phyloP scores from a whole-genome alignment of 2,888 invertebrate species.

The Lydus trimaculatus region DNA sequence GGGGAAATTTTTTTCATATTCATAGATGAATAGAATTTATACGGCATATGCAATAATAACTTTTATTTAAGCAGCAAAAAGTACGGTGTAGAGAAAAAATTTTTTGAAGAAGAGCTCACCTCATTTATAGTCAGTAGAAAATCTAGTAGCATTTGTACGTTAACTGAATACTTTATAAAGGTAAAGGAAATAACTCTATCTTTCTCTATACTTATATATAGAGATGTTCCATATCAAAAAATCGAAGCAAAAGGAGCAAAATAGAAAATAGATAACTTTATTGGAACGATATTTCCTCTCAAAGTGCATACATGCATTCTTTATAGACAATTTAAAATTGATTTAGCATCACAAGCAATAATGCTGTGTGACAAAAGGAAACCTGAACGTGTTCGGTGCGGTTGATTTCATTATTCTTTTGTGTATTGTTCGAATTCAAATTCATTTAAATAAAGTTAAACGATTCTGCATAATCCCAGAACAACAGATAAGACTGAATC shows the following conservation, averaged over 20 bases:
- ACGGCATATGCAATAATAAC: neutral
- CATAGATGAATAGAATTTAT: neutral
- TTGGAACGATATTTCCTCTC: neutral
- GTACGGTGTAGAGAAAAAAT: neutral
- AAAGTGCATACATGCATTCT: neutral
- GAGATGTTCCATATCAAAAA: neutral
- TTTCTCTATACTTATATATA: neutral
- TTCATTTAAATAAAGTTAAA: too few species aligned
- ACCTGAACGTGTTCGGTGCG: too few species aligned
- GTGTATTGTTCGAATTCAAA: too few species aligned
- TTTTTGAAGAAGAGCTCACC: neutral
- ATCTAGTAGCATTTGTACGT: constrained; percentile 20
- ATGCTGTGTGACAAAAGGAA: too few species aligned
- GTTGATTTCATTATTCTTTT: too few species aligned
- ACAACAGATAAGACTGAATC: too few species aligned
- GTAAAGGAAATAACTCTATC: constrained; percentile 22
- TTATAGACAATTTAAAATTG: neutral
- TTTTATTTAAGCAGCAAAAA: neutral
- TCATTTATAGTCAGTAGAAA: neutral
- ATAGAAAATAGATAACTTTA: neutral
- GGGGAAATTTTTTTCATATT: neutral
- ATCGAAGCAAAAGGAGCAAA: neutral
- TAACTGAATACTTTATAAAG: constrained; percentile 16
- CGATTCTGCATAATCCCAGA: too few species aligned
- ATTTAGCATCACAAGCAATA: neutral